Conservation (phyloP, 1,140 invertebrate species). For the Apolygus lucorum region DNA sequence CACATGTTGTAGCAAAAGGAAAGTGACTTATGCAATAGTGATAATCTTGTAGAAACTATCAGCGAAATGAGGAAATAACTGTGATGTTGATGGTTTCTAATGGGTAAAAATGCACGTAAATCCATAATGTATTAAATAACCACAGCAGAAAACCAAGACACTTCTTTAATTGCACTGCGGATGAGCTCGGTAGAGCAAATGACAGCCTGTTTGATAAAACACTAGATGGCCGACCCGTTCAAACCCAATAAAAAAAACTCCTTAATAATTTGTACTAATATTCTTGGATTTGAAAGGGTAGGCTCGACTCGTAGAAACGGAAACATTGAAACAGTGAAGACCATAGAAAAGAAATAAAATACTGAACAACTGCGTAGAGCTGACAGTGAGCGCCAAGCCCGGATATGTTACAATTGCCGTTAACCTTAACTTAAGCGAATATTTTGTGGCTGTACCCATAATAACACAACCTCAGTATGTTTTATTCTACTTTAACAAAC, state of each 20-base stretch:
- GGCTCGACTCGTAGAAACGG: background rate
- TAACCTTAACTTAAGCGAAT: conserved; percentile 18
- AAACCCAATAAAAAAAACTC: background rate
- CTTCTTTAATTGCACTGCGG: conserved; percentile 30
- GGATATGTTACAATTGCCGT: conserved; percentile 19
- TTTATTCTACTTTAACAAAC: conserved; percentile 20
- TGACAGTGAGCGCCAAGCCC: background rate
- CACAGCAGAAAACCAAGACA: conserved; percentile 32
- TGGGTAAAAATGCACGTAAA: conserved; percentile 5
- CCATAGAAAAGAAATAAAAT: background rate
- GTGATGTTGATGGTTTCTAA: background rate
- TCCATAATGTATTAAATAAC: conserved; percentile 18
- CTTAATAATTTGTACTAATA: background rate
- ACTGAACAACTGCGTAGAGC: background rate
- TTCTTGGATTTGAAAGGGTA: background rate
- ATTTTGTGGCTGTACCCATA: conserved; percentile 28
- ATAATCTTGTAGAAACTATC: no score
- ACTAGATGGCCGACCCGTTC: background rate
- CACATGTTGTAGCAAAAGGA: conserved; percentile 6
- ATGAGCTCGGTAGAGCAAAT: conserved; percentile 20
- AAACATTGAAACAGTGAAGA: no score
- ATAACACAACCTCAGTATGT: conserved; percentile 26
- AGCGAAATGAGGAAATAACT: no score
- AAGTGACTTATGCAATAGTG: background rate
- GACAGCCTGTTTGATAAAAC: conserved; percentile 13